Conservation (phyloP, 2,888 invertebrate species). For the Zaprionus bogoriensis region DNA sequence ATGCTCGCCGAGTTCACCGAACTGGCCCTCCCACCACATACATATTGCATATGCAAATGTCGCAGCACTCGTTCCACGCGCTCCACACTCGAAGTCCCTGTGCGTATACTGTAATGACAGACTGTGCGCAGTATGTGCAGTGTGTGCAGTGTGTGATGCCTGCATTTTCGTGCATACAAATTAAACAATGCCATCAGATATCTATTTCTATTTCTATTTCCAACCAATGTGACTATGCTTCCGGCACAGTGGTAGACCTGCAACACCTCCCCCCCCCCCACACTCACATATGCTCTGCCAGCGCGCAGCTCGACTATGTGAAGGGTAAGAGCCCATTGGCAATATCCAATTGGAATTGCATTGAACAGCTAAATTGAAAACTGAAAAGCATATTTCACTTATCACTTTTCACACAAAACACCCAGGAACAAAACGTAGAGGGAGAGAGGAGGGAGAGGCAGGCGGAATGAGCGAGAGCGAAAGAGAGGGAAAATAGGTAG, state of each 20-base stretch:
- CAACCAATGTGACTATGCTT: slow-evolving; percentile 22
- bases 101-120: slow-evolving; percentile 31
- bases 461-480: too few species aligned
- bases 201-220: slow-evolving; percentile 23
- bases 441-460: neutral
- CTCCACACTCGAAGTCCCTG: neutral
- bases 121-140: too few species aligned
- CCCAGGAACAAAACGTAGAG: slow-evolving; percentile 45
- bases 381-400: slow-evolving; percentile 78
- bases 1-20: slow-evolving; percentile 52
- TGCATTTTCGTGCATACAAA: slow-evolving; percentile 20
- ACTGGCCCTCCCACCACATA: slow-evolving; percentile 34
- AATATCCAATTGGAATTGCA: slow-evolving; percentile 76
- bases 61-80: neutral
- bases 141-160: slow-evolving; percentile 7
- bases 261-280: neutral
- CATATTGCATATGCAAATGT: slow-evolving; percentile 19
- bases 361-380: slow-evolving; percentile 76
- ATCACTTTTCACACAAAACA: slow-evolving; percentile 76
- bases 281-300: too few species aligned
- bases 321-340: slow-evolving; percentile 32
- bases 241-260: slow-evolving; percentile 4
- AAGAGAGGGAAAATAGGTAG: neutral
- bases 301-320: too few species aligned
- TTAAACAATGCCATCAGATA: slow-evolving; percentile 25